Evolutionary conservation across 53 echinoderm and acorn worm genomes (phyloP).

Genomic region (Astropecten irregularis): DNA sequence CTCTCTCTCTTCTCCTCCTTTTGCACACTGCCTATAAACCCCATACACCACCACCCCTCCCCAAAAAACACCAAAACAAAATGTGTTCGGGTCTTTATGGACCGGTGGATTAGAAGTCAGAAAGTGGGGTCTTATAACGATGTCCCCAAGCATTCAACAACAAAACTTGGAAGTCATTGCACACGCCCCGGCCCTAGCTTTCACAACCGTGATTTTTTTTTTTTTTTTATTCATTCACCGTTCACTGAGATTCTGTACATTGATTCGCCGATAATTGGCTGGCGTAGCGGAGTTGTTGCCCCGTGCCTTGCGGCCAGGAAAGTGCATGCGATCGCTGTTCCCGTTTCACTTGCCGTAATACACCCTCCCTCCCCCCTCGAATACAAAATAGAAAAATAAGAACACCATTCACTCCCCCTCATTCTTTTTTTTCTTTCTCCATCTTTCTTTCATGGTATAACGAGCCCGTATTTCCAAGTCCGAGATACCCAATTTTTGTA

Average conservation of each 20-base stretch:
- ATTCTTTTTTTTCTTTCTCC: not conserved
- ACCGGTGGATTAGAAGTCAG: conserved; percentile 50
- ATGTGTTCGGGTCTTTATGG: conserved; percentile 22
- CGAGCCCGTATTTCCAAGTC: too few relatives aligned
- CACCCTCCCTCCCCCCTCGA: too few relatives aligned
- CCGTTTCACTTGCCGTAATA: conserved; percentile 22
- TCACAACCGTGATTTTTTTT: not conserved
- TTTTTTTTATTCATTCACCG: conserved; percentile 1
- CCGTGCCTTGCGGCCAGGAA: conserved; percentile 53
- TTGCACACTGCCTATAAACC: too few relatives aligned
- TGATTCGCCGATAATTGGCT: conserved; percentile 57
- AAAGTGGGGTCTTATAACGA: conserved; percentile 43
- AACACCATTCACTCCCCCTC: not conserved
- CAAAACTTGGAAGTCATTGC: conserved; percentile 23
- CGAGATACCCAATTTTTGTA: not conserved
- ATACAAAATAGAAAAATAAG: too few relatives aligned
- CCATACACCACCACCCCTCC: not conserved
- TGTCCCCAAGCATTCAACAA: conserved; percentile 49
- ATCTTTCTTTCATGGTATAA: not conserved
- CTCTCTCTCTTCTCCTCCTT: not conserved
- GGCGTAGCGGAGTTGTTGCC: conserved; percentile 46
- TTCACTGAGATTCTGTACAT: conserved; percentile 49
- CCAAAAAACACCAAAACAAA: conserved; percentile 49
- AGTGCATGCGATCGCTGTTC: conserved; percentile 47
- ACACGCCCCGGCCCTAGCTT: conserved; percentile 16